These are phyloP conservation scores for Pipistrellus pipistrellus DNA, from an alignment of 2,797 vertebrate genomes.

Conservation along the genomic window DNA sequence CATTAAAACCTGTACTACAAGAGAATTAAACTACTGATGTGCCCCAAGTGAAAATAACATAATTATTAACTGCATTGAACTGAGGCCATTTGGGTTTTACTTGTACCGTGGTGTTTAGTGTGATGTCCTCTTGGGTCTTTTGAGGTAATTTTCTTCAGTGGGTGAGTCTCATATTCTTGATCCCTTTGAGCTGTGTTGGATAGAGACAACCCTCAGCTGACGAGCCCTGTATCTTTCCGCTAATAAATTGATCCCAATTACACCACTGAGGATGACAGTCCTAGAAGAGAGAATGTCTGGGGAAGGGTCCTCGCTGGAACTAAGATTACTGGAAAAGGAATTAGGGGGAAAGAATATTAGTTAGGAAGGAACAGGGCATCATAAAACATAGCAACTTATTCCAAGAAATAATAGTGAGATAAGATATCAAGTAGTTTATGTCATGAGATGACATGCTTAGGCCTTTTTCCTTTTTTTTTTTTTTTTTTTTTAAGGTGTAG, in stretches of 20 bases:
- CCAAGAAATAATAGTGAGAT: neutral
- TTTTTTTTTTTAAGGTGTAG: neutral
- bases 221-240: neutral
- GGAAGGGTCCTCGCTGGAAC: neutral
- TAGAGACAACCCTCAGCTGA: neutral
- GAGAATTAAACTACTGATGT: neutral
- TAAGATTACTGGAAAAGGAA: neutral
- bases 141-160: conserved; percentile 9
- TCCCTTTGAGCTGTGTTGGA: neutral
- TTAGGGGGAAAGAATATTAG: neutral
- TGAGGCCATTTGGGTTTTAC: neutral
- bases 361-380: neutral
- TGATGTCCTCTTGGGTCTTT: neutral
- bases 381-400: neutral
- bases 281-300: neutral
- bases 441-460: neutral
- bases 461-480: neutral
- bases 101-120: neutral
- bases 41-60: neutral
- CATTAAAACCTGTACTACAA: neutral
- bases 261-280: neutral
- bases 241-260: neutral
- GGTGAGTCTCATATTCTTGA: neutral
- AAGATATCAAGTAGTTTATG: neutral
- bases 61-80: neutral